Conservation (phyloP, 2,888 invertebrate species). For the Cantharis rufa region DNA sequence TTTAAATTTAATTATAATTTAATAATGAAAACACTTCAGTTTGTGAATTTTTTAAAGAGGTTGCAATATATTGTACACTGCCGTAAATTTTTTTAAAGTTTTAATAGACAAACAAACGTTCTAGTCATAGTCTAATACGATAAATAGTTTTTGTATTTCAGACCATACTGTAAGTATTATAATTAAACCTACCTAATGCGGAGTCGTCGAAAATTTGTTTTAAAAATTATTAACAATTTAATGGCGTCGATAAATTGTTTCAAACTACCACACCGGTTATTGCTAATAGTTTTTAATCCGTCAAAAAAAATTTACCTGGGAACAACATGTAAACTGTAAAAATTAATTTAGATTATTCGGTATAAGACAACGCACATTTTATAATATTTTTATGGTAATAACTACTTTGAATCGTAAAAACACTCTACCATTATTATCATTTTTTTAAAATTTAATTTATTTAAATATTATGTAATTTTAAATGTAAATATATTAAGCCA, state of each 20-base stretch:
- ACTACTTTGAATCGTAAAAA: conserved; percentile 9
- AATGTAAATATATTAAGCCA: conserved; percentile 26
- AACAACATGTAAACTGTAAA: conserved; percentile 13
- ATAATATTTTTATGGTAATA: conserved; percentile 10
- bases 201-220: not conserved
- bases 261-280: not conserved
- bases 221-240: not conserved
- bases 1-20: conserved; percentile 6
- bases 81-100: conserved; percentile 5
- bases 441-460: not conserved
- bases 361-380: conserved; percentile 26
- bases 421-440: conserved; percentile 15
- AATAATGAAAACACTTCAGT: not conserved
- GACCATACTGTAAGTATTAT: not conserved
- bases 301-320: conserved; percentile 7
- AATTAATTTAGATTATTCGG: not conserved
- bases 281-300: not conserved
- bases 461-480: conserved; percentile 1
- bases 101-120: not conserved
- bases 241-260: not conserved
- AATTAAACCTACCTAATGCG: not conserved
- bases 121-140: not conserved
- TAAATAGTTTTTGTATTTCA: not conserved
- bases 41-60: conserved; percentile 7
- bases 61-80: conserved; percentile 31